A percentile compares a stretch with the other conserved stretches of the same genome.
Conservation (phyloP, 1,140 invertebrate genomes). For the Sycophaga agraensis region DNA sequence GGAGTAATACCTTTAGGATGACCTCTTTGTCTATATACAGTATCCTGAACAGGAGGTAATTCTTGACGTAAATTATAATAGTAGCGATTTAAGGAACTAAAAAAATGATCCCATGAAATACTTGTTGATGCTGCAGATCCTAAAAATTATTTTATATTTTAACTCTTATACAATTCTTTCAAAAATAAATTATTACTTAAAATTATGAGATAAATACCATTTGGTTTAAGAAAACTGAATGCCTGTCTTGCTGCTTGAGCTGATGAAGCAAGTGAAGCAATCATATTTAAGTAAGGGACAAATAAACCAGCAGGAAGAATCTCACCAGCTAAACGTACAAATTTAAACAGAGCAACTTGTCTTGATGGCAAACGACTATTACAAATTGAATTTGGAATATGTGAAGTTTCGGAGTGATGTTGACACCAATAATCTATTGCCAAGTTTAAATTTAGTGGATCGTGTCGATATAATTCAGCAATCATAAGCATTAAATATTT, state of each 20-base stretch:
- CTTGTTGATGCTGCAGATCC: slow-evolving; percentile 56
- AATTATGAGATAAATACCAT: no score
- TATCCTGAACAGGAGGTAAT: slow-evolving; percentile 62
- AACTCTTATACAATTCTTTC: no score
- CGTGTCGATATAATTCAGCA: slow-evolving; percentile 74
- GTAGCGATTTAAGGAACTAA: slow-evolving; percentile 79
- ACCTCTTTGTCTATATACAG: slow-evolving; percentile 65
- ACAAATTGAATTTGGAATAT: slow-evolving; percentile 45
- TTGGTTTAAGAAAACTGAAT: slow-evolving; percentile 83
- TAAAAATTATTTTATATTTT: slow-evolving; percentile 29
- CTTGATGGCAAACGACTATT: slow-evolving; percentile 56
- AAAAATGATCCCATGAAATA: slow-evolving; percentile 88
- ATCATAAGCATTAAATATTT: slow-evolving; percentile 80
- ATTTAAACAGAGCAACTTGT: slow-evolving; percentile 84
- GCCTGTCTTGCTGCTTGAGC: slow-evolving; percentile 74
- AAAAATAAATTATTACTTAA: no score
- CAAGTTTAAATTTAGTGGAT: slow-evolving; percentile 71
- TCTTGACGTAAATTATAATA: slow-evolving; percentile 70
- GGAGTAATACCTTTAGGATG: slow-evolving; percentile 73
- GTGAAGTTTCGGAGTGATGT: slow-evolving; percentile 48
- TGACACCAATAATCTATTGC: slow-evolving; percentile 82
- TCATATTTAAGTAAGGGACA: slow-evolving; percentile 84
- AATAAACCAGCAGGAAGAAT: slow-evolving; percentile 82
- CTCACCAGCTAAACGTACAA: slow-evolving; percentile 84
- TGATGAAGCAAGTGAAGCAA: slow-evolving; percentile 77